phyloP scores from a whole-genome alignment of 2,888 invertebrate species.

The Thelaira solivaga region DNA sequence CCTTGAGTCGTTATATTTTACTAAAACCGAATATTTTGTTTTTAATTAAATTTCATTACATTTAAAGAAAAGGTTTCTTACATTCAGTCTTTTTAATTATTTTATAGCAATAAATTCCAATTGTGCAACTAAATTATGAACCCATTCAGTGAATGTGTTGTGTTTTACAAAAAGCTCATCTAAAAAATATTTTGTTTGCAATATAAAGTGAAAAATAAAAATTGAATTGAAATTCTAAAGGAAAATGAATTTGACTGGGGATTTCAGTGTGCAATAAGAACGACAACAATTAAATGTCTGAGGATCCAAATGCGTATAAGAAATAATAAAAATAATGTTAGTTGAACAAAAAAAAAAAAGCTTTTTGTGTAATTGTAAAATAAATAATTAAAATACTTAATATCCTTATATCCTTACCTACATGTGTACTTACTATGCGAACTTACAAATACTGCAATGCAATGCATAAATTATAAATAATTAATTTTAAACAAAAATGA shows the following conservation, averaged over 20 bases:
- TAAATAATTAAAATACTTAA: slow-evolving; percentile 4
- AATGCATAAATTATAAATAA: slow-evolving; percentile 9
- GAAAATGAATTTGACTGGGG: slow-evolving; percentile 6
- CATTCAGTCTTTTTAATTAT: background rate
- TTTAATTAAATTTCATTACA: no score
- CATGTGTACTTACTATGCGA: background rate
- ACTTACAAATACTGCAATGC: background rate
- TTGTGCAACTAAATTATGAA: background rate
- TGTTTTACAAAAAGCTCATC: background rate
- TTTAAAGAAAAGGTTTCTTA: background rate
- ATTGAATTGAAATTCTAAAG: slow-evolving; percentile 8
- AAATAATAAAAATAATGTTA: slow-evolving; percentile 58
- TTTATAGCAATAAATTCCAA: background rate
- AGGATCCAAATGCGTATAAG: slow-evolving; percentile 53
- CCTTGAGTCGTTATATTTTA: no score
- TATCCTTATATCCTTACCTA: no score
- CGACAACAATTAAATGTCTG: slow-evolving; percentile 21
- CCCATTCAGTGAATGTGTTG: slow-evolving; percentile 4
- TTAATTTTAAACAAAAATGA: background rate
- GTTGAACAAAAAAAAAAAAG: slow-evolving; percentile 26
- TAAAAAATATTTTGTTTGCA: background rate
- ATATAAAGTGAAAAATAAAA: background rate
- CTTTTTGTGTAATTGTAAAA: slow-evolving; percentile 21
- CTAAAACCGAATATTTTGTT: no score
- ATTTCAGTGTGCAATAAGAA: slow-evolving; percentile 10